These are phyloP conservation scores for Chlorocebus sabaeus DNA, from an alignment of 2,113 vertebrate species.

Conservation along the genomic window DNA sequence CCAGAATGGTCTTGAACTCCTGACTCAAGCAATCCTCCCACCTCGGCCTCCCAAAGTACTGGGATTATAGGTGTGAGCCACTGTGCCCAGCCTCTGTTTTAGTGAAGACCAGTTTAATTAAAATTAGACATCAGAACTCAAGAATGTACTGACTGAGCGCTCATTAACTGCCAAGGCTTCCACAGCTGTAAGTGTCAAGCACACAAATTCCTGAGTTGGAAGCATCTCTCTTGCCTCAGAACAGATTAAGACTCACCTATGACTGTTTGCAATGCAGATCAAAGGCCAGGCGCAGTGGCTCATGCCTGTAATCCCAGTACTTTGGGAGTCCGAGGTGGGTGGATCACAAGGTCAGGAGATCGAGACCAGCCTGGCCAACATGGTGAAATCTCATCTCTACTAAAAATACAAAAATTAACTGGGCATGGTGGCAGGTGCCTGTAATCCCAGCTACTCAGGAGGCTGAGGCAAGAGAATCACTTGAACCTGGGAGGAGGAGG, in stretches of 20 bases:
- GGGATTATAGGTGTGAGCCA: too few relatives aligned
- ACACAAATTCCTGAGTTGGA: not conserved
- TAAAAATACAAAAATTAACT: not conserved
- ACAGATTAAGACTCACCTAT: not conserved
- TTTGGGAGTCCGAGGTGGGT: not conserved
- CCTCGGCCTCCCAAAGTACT: too few relatives aligned
- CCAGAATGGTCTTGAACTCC: not conserved
- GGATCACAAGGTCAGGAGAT: not conserved
- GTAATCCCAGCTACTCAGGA: too few relatives aligned
- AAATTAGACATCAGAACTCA: not conserved
- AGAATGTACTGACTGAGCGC: fast-evolving
- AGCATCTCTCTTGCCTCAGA: not conserved
- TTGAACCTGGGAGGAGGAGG: too few relatives aligned
- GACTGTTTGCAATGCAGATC: not conserved
- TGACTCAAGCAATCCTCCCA: too few relatives aligned
- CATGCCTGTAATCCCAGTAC: not conserved
- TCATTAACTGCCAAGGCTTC: not conserved
- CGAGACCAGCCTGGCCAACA: not conserved
- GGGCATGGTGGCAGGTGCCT: too few relatives aligned
- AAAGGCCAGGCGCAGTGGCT: not conserved
- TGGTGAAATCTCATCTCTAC: not conserved
- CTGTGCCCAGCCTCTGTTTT: not conserved
- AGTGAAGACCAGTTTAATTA: not conserved
- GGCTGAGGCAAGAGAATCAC: too few relatives aligned
- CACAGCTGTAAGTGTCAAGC: too few relatives aligned